phyloP scores from a whole-genome alignment of 2,113 vertebrate genomes.

The Acrocephalus kingi region DNA sequence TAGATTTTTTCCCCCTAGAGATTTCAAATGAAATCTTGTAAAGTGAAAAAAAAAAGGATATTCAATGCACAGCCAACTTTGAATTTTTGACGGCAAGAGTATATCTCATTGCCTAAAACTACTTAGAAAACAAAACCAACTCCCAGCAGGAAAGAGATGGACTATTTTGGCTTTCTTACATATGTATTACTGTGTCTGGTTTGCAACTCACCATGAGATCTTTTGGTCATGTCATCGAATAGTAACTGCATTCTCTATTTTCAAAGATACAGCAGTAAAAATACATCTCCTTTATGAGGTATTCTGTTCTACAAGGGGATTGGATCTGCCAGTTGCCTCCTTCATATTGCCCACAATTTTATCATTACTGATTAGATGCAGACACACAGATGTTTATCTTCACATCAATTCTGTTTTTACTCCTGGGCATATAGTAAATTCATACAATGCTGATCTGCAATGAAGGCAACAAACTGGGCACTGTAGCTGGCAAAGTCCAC shows the following conservation, averaged over 20 bases:
- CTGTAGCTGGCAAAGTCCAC: neutral
- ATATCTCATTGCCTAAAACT: neutral
- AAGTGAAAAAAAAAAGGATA: neutral
- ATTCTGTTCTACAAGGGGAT: slow-evolving; percentile 34
- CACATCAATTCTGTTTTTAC: neutral
- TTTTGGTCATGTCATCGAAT: slow-evolving; percentile 25
- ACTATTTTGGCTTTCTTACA: neutral
- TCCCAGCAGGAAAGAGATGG: neutral
- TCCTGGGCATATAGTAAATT: neutral
- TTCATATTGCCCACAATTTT: neutral
- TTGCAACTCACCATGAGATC: slow-evolving; percentile 3
- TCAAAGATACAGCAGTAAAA: neutral
- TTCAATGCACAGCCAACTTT: neutral
- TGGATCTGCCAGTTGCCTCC: neutral
- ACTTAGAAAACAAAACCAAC: neutral
- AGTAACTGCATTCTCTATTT: slow-evolving; percentile 14
- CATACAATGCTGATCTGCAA: slow-evolving; percentile 15
- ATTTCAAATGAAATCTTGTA: neutral
- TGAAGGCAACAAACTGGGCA: neutral
- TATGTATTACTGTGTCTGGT: neutral
- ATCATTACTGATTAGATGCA: neutral
- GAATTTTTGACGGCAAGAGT: slow-evolving; percentile 42
- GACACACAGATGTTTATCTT: neutral
- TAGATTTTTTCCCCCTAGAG: neutral
- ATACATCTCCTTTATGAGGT: neutral